phyloP scores from a whole-genome alignment of 2,888 invertebrate genomes.

The Xanthorhoe designata region DNA sequence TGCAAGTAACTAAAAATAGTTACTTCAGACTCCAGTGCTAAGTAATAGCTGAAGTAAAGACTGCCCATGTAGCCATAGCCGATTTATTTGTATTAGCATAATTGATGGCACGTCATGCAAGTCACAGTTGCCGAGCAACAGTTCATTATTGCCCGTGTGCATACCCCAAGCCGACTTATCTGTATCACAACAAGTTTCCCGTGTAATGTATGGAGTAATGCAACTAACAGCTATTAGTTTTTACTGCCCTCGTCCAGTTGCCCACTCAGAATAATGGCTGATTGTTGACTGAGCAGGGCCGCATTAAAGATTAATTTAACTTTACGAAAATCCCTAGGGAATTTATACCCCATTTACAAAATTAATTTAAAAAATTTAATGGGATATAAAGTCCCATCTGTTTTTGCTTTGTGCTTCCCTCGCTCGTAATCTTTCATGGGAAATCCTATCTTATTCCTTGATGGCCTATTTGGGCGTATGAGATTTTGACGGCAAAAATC shows the following conservation, averaged over 20 bases:
- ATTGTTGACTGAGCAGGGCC: constrained; percentile 36
- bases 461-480: background rate
- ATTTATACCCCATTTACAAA: background rate
- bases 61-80: background rate
- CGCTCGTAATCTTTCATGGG: background rate
- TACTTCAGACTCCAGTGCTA: too few relatives aligned
- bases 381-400: background rate
- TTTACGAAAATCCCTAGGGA: background rate
- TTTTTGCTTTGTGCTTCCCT: background rate
- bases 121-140: background rate
- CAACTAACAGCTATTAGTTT: constrained; percentile 51
- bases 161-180: constrained; percentile 11
- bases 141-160: background rate
- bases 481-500: background rate
- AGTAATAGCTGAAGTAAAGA: background rate
- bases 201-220: constrained; percentile 44
- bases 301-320: constrained; percentile 20
- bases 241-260: constrained; percentile 56
- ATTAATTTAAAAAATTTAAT: background rate
- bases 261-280: constrained; percentile 46
- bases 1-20: too few relatives aligned
- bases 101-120: background rate
- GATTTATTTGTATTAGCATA: background rate
- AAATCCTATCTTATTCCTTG: background rate
- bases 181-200: constrained; percentile 33